Evolutionary conservation across 2,113 vertebrate species (phyloP), one percentile per base, ranked within the genome.

Genomic region (Melanotaenia duboulayi): DNA sequence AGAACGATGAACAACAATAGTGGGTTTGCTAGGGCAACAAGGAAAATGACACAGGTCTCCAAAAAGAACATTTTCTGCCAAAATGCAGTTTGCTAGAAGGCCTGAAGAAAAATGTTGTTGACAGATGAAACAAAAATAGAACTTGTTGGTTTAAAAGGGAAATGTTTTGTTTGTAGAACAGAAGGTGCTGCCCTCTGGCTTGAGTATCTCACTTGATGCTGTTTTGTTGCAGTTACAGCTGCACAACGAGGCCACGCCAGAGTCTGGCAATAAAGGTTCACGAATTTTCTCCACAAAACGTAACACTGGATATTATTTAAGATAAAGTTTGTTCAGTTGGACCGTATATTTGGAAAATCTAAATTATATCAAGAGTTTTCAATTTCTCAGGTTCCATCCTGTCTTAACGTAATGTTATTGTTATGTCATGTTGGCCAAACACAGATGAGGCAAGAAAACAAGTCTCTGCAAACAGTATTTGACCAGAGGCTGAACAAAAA

Each of bases 381-480:
- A 16, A 42, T 14, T 16, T 3, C 16, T 42, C 14, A 42, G 7
- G 4, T 19, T 5, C 17, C 17, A 8, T 17, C 3, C 17, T 6
- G 7, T 48, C 16, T 44, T 44, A 44, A 44, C 16, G 42, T 17
- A 4, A 44, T 44, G 16, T 44, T 5, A 12, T 2, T 13, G 14
- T 44, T 4, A 39, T 39, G 37, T 39, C 28, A 28, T 39, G 7
- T 2, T 8, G 14, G 1, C 14, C 17, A 48, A 48, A 48, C 44
- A 42, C 39, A 56, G 9, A 25, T 14, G 25, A 55, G n/a, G 52
- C 39, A 55, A 13, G 52, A 25, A 2, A 60, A 55, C 13, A 55
- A n/a, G 7, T 65, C 49, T 81, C 71, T 82, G 76, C 77, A 83
- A 80, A 72, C 46, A 79, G 74, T 49, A 32, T 74, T 60, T 50